Base-by-base conservation (phyloP, 2,113 vertebrate genomes). In the Phalacrocorax brasilianus region DNA sequence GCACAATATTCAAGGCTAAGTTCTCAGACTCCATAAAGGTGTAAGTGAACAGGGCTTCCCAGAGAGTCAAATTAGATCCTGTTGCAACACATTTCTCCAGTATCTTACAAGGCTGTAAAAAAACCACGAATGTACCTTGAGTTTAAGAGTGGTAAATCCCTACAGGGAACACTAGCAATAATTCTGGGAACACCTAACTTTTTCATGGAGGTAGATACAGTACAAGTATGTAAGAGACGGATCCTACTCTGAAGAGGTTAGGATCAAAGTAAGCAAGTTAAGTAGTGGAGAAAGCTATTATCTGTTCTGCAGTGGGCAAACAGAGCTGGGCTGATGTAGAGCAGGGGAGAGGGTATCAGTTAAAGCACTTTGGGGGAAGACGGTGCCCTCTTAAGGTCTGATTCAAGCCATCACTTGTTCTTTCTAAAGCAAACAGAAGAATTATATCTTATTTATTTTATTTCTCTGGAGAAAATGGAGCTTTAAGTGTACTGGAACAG, bases 401-500 rank as follows among this genome's bases (percentile, higher is more conserved):
- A 40, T 85, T 93, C 83, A 77, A 78, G 49, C 55, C 26, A 49
- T 40, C 11, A n/a, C 30, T 73, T 91, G 33, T 32, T 92, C 30
- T 84, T 88, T 86, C 66, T 77, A 68, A 91, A 93, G 65, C 59
- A 94, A 96, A 96, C 27, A 77, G 23, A 91, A 93, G 47, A 93
- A 71, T 78, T 80, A 40, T 33, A 38, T 77, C 56, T 93, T 82
- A 88, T 73, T 97, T 96, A 76, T 93, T 85, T 85, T 91, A 59
- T 71, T 88, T 23, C 59, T 63, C 47, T 80, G 27, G 59, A 93
- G 82, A 86, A 95, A 96, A 96, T 94, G 71, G 70, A 97, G 59
- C 42, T 94, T 84, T 93, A 96, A 89, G n/a, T 92, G 17, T 88
- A 85, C 61, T 62, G 27, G 53, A 95, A 86, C 11, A 86, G 40